phyloP scores from a whole-genome alignment of 2,113 vertebrate genomes.

The Neolamprologus tretocephalus region DNA sequence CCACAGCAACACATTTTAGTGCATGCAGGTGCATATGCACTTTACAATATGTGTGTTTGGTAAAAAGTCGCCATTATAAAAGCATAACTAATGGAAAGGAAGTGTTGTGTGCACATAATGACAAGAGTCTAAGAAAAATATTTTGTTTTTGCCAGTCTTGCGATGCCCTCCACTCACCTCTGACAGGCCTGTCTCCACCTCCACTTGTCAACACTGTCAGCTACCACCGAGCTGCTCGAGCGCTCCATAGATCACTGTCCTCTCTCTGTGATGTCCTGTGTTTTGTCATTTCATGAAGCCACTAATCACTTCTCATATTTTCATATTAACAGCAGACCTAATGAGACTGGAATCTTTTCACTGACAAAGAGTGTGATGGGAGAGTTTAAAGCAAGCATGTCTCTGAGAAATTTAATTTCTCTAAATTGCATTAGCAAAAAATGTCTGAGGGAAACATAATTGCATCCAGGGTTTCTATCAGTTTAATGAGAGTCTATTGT shows the following conservation, averaged over 20 bases:
- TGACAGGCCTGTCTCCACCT: not conserved
- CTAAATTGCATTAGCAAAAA: not conserved
- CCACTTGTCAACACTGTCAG: constrained; percentile 15
- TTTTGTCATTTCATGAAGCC: not conserved
- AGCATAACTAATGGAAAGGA: not conserved
- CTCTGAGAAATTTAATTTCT: not conserved
- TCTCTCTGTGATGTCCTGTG: not conserved
- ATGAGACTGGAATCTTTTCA: not conserved
- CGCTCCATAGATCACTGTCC: constrained; percentile 3
- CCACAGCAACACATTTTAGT: not conserved
- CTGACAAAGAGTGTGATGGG: not conserved
- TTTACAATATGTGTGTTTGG: not conserved
- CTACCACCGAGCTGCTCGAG: not conserved
- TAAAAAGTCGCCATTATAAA: not conserved
- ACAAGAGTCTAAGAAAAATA: not conserved
- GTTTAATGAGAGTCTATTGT: not conserved
- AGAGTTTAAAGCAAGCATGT: not conserved
- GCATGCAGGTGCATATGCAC: not conserved
- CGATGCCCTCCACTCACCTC: constrained; percentile 1
- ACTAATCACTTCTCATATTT: not conserved
- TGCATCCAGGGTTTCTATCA: not conserved
- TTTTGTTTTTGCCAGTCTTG: not conserved
- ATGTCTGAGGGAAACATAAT: not conserved
- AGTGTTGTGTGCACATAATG: not conserved
- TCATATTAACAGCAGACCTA: not conserved